phyloP scores from a whole-genome alignment of 2,113 vertebrate genomes.

The Sphaerodactylus townsendi region DNA sequence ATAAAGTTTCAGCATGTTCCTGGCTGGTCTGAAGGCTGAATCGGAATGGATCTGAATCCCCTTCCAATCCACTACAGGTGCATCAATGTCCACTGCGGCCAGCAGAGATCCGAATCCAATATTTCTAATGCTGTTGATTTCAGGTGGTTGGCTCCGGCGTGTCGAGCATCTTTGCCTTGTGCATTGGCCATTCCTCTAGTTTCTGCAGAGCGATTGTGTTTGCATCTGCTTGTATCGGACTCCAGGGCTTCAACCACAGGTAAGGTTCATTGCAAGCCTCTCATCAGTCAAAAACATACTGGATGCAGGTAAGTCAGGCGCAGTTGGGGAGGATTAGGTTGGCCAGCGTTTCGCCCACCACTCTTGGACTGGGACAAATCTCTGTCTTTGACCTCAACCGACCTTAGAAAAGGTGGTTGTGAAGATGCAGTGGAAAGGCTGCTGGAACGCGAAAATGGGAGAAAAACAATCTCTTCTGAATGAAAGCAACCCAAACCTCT shows the following conservation, averaged over 20 bases:
- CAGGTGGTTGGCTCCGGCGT: constrained; percentile 92
- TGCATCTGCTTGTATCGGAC: constrained; percentile 86
- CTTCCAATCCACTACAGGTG: too few relatives aligned
- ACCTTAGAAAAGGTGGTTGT: not conserved
- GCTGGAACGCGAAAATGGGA: not conserved
- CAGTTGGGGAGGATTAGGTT: not conserved
- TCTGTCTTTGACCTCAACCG: not conserved
- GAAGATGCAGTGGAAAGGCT: not conserved
- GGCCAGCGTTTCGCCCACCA: not conserved
- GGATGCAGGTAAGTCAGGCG: not conserved
- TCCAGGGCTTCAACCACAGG: constrained; percentile 97
- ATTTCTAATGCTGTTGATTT: constrained; percentile 27
- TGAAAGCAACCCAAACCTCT: not conserved
- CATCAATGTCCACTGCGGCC: too few relatives aligned
- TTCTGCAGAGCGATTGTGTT: constrained; percentile 87
- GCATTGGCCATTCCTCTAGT: constrained; percentile 85
- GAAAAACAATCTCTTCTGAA: not conserved
- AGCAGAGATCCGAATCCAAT: too few relatives aligned
- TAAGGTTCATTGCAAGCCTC: constrained; percentile 41
- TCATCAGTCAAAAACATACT: not conserved
- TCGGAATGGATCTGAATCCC: too few relatives aligned
- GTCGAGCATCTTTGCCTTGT: constrained; percentile 87
- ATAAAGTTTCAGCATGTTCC: too few relatives aligned
- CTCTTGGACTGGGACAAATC: not conserved
- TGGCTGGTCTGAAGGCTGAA: too few relatives aligned